Base-by-base conservation (phyloP, 92 coral and sea anemone genomes). In the Zoanthus solanderi region DNA sequence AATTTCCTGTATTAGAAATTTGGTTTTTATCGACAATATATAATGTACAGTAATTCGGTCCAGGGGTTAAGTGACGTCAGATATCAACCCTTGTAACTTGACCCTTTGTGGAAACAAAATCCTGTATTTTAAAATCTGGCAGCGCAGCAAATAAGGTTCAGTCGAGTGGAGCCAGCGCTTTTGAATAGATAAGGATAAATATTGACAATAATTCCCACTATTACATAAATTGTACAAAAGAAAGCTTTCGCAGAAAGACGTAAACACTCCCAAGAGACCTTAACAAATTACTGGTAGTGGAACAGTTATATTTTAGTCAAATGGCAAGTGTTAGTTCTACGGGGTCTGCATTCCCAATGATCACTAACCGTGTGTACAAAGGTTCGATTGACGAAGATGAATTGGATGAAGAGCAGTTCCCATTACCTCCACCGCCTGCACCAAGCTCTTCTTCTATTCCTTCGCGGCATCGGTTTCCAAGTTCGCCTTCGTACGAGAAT, bases 241-340 rank as follows among this genome's bases (percentile, higher is more conserved):
- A 66, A 81, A 66, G 75, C 46, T 48, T 66, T 47, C 65, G 45
- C 61, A 58, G 57, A 23, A 0, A 65, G 16, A 10, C 28, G 42
- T 47, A 45, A 53, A 81, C 75, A 63, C 46, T 81, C 67, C 31
- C 32, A 45, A 5, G 2, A 42, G 9, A 4, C 0, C 7, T 42
- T 45, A 44, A 30, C 42, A 30, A 34, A 69, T 9, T 23, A 9
- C 32, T 6, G 12, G 4, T 5, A 54, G 29, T 50, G 63, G 42
- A 63, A 63, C 17, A 57, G 9, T n/a, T 42, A 79, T 54, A 63
- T 42, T 12, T 61, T 50, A 12, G 85, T 17, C 42, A n/a, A 80
- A 94, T 94, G 98, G 93, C 98, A 46, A 94, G 95, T 75, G 94
- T 94, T 0, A 92, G 93, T 61, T 94, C 98, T 7, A 81, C 95